Evolutionary conservation across 2,888 invertebrate species (phyloP), one percentile per base, ranked within the genome.

Genomic region (Xestia xanthographa): DNA sequence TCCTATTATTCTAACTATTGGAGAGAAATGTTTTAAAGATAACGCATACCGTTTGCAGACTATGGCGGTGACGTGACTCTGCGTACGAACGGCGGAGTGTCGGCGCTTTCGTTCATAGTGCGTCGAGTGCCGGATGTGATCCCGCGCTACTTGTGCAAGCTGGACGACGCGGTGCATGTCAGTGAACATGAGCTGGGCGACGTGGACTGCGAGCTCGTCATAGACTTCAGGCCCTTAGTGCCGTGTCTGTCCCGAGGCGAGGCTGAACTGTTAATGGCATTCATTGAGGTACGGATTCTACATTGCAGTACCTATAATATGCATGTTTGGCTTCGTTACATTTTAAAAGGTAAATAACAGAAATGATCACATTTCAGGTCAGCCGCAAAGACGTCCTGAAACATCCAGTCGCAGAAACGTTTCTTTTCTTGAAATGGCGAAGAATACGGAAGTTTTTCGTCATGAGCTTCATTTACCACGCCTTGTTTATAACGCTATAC

Each of bases 141-240:
- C 63, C 98, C 98, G 0, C 97, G 98, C 71, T 97, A 98, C 72
- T 93, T 98, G 70, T 94, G 97, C 66, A 98, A 98, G 91, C 97
- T 98, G 65, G 98, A 98, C 87, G 97, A 97, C 56, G 98, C 98
- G 0, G 98, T 98, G 22, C 97, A 98, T 85, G 97, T 98, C 12
- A 98, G 98, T 88, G 98, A 98, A 89, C 98, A 98, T 88, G 98
- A 98, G 91, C 96, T 98, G 41, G 98, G 98, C 0, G 98, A 98
- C 87, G 98, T 98, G 0, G 98, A 98, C 90, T 98, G 98, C 88
- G 98, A 98, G 92, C 96, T 98, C 4, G 98, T 96, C 84, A 89
- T 97, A 86, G 92, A 97, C 93, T 96, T 98, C 92, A 92, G 97
- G 90, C 93, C 97, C 72, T 92, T 98, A 85, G 97, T 98, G 83